phyloP scores from a whole-genome alignment of 2,113 vertebrate genomes.

The Hippocampus zosterae region DNA sequence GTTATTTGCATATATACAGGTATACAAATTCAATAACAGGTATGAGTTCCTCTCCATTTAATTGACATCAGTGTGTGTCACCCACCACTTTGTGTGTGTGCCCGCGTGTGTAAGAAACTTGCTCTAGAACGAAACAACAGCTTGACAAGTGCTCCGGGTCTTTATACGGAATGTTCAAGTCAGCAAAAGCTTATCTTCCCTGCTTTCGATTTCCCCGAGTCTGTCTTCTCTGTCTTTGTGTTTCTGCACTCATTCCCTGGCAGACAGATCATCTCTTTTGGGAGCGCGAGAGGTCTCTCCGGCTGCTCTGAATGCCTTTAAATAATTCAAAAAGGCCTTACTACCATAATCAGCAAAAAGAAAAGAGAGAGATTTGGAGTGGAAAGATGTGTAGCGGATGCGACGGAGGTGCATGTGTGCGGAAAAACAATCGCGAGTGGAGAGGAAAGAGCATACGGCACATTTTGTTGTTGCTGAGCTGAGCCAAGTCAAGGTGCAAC shows the following conservation, averaged over 20 bases:
- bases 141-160: slow-evolving; percentile 64
- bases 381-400: slow-evolving; percentile 56
- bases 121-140: slow-evolving; percentile 53
- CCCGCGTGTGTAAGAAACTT: neutral
- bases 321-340: slow-evolving; percentile 69
- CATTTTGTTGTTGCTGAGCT: slow-evolving; percentile 76
- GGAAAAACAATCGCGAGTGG: slow-evolving; percentile 51
- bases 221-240: slow-evolving; percentile 5
- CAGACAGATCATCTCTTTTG: slow-evolving; percentile 67
- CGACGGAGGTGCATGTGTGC: slow-evolving; percentile 43
- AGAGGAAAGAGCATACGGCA: slow-evolving; percentile 58
- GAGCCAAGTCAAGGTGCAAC: slow-evolving; percentile 59
- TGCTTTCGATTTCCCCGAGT: slow-evolving; percentile 30
- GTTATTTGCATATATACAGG: neutral
- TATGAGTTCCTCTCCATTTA: neutral
- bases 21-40: neutral
- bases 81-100: neutral
- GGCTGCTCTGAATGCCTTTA: slow-evolving; percentile 65
- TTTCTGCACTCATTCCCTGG: slow-evolving; percentile 27
- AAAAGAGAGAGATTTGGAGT: slow-evolving; percentile 66
- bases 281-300: slow-evolving; percentile 68
- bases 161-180: slow-evolving; percentile 58
- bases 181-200: slow-evolving; percentile 65
- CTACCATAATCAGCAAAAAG: slow-evolving; percentile 69
- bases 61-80: neutral